Percentiles rank a stretch among this genome's conserved stretches.
phyloP scores from a whole-genome alignment of 2,888 invertebrate genomes.

The Monochamus alternatus region DNA sequence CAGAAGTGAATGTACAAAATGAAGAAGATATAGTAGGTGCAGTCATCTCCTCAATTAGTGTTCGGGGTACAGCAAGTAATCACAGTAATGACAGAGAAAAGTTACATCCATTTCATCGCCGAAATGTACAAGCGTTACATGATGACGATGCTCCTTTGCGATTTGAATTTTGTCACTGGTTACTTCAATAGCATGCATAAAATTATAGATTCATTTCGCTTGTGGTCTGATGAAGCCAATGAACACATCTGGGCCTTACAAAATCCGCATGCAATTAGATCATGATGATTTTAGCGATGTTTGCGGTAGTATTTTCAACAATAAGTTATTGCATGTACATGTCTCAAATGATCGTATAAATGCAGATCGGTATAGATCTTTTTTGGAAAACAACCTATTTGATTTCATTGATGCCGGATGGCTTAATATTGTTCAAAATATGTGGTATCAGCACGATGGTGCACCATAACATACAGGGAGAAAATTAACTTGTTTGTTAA shows the following conservation, averaged over 20 bases:
- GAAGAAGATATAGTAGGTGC: background rate
- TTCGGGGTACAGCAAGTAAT: background rate
- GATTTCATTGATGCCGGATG: no score
- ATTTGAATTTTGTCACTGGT: background rate
- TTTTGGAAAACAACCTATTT: no score
- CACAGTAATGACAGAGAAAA: background rate
- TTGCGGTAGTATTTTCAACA: background rate
- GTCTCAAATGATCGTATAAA: no score
- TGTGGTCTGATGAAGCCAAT: conserved; percentile 2
- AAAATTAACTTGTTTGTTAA: no score
- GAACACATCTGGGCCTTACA: background rate
- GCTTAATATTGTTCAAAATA: no score
- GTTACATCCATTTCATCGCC: background rate
- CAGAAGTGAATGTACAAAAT: background rate
- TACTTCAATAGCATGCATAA: background rate
- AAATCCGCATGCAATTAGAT: conserved; percentile 14
- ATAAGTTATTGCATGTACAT: no score
- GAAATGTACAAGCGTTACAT: background rate
- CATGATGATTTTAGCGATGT: background rate
- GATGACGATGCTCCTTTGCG: background rate
- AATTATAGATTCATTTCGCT: conserved; percentile 6
- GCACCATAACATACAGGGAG: no score
- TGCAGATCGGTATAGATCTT: no score
- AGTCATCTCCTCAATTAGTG: background rate
- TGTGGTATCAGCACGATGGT: no score